Conservation (phyloP, 2,888 invertebrate genomes). For the Saturnia japonica region DNA sequence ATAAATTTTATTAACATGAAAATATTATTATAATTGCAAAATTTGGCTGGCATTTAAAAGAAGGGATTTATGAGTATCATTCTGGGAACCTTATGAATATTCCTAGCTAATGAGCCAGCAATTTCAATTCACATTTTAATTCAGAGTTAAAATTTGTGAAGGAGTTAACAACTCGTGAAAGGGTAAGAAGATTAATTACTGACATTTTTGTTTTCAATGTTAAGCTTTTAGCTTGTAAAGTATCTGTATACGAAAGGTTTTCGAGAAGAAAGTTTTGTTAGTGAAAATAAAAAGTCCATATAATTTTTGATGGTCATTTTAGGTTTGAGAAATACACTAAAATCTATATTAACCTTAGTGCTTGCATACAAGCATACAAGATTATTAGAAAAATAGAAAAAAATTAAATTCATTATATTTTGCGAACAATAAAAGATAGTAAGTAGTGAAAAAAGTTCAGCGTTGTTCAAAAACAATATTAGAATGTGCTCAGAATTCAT, state of each 20-base stretch:
- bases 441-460: too few relatives aligned
- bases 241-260: background rate
- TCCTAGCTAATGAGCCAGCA: conserved; percentile 66
- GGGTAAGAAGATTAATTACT: conserved; percentile 79
- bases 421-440: too few relatives aligned
- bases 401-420: too few relatives aligned
- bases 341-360: too few relatives aligned
- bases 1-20: background rate
- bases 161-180: conserved; percentile 75
- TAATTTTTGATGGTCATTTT: too few relatives aligned
- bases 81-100: conserved; percentile 48
- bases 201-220: conserved; percentile 54
- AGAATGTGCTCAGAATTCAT: too few relatives aligned
- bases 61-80: conserved; percentile 27
- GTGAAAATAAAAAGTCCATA: too few relatives aligned
- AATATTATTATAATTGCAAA: background rate
- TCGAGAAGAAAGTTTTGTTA: too few relatives aligned
- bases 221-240: background rate
- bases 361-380: too few relatives aligned
- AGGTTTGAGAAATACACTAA: too few relatives aligned
- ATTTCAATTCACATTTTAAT: conserved; percentile 53
- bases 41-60: conserved; percentile 24
- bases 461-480: too few relatives aligned
- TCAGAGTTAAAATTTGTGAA: conserved; percentile 26
- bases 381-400: too few relatives aligned